Percentiles rank a stretch among this genome's conserved stretches.
phyloP scores from a whole-genome alignment of 2,113 vertebrate genomes.

The rat (Rattus norvegicus) region DNA sequence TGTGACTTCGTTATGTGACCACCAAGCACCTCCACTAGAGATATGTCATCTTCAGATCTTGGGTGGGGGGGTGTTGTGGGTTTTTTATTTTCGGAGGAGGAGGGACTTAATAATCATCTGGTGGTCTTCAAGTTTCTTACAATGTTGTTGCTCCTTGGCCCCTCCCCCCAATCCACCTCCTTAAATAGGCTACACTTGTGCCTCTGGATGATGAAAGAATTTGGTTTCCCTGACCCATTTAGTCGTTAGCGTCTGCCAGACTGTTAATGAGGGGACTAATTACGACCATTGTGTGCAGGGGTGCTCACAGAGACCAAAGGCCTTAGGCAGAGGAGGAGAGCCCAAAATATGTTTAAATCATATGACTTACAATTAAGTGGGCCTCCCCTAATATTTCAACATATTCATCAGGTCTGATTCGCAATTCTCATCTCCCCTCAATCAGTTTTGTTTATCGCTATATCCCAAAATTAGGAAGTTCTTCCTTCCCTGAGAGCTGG shows the following conservation, averaged over 20 bases:
- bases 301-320: conserved; percentile 7
- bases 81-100: conserved; percentile 5
- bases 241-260: conserved; percentile 64
- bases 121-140: conserved; percentile 1
- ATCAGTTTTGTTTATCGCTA: background rate
- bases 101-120: background rate
- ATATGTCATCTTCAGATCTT: background rate
- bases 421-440: background rate
- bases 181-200: conserved; percentile 6
- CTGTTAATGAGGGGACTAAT: conserved; percentile 70
- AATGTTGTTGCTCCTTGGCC: background rate
- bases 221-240: conserved; percentile 56
- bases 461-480: background rate
- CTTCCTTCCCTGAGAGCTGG: conserved; percentile 6
- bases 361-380: conserved; percentile 21
- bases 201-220: conserved; percentile 56
- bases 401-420: background rate
- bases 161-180: conserved; percentile 25
- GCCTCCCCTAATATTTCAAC: background rate
- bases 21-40: background rate
- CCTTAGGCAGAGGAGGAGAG: background rate
- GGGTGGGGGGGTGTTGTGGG: no score
- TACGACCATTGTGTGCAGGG: conserved; percentile 33
- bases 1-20: background rate
- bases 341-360: conserved; percentile 40